Percentiles rank a stretch among this genome's conserved stretches.
Evolutionary conservation across 2,113 vertebrate genomes (phyloP).

Genomic region (Meriones unguiculatus): DNA sequence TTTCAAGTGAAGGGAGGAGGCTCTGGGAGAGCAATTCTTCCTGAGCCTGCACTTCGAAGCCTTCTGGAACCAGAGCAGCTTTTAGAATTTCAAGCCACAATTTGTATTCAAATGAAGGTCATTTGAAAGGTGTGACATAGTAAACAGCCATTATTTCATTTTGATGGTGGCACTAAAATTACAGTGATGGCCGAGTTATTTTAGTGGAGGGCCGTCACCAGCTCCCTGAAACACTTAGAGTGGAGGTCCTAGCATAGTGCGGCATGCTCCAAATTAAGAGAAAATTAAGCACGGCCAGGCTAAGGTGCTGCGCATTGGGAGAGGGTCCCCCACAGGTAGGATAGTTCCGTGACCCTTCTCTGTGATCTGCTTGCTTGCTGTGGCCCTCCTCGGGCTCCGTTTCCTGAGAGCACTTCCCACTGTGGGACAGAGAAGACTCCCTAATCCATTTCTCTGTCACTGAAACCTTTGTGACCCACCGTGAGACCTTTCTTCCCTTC

Average conservation of each 20-base stretch:
- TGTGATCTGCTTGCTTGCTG: fast-evolving
- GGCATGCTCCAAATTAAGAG: constrained; percentile 88
- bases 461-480: background rate
- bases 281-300: constrained; percentile 88
- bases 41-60: constrained; percentile 78
- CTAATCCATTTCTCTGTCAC: background rate
- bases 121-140: constrained; percentile 91
- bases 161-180: constrained; percentile 93
- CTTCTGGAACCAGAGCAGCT: constrained; percentile 85
- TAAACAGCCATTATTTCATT: constrained; percentile 93
- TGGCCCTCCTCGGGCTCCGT: background rate
- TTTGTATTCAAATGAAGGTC: constrained; percentile 93
- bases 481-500: background rate
- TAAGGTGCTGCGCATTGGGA: constrained; percentile 68
- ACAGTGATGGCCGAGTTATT: constrained; percentile 93
- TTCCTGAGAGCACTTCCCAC: background rate
- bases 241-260: constrained; percentile 82
- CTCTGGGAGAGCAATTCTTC: constrained; percentile 64
- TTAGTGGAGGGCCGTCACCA: constrained; percentile 90
- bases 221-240: constrained; percentile 89
- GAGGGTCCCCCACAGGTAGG: constrained; percentile 37
- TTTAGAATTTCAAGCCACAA: constrained; percentile 87
- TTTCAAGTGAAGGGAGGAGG: constrained; percentile 18
- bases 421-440: background rate
- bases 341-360: background rate